These are phyloP conservation scores for Muscicapa comitata DNA, from an alignment of 2,797 vertebrate species.

Conservation along the genomic window DNA sequence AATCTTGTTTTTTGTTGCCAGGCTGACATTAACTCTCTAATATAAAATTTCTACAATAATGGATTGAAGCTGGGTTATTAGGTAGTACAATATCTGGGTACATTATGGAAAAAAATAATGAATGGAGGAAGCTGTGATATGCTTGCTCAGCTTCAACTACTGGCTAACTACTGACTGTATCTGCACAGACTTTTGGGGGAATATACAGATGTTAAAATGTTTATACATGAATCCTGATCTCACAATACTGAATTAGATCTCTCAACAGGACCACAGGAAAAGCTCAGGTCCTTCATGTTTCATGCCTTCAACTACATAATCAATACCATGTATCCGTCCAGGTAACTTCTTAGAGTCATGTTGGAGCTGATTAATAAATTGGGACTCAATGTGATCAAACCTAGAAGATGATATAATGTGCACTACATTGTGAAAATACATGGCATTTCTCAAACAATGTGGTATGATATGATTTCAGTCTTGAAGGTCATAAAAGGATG, in stretches of 20 bases:
- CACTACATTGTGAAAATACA: neutral
- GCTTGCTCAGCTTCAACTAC: neutral
- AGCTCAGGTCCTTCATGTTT: neutral
- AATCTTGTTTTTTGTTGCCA: neutral
- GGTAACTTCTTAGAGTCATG: neutral
- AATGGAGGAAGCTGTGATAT: neutral
- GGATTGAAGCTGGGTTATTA: neutral
- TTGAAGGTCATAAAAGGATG: neutral
- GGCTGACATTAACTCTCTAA: neutral
- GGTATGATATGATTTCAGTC: neutral
- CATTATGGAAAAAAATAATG: neutral
- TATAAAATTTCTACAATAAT: neutral
- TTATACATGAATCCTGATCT: neutral
- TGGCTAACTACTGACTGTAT: neutral
- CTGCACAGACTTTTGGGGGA: neutral
- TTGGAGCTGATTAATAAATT: neutral
- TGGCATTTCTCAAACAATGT: neutral
- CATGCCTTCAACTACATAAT: neutral
- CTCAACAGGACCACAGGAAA: neutral
- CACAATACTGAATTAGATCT: neutral
- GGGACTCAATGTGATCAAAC: neutral
- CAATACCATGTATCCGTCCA: neutral
- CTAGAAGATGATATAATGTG: neutral
- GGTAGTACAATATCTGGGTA: neutral
- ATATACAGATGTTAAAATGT: neutral